Evolutionary conservation across 2,888 invertebrate species (phyloP).

Genomic region (Merodon equestris): DNA sequence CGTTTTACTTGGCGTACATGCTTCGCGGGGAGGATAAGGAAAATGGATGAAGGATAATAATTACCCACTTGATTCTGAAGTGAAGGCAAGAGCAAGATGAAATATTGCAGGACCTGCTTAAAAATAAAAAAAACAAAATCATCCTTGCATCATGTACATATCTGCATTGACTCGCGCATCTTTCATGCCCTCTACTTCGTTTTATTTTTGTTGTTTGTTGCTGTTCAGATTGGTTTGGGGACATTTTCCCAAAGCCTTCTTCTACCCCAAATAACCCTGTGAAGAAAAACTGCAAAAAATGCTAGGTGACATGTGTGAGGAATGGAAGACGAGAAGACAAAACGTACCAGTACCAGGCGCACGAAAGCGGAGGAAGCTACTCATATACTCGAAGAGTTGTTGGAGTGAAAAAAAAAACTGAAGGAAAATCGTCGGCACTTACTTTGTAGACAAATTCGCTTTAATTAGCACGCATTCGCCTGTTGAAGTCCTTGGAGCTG

Average conservation of each 20-base stretch:
- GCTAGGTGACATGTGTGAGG: too few relatives aligned
- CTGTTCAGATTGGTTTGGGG: slow-evolving; percentile 4
- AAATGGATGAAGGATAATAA: slow-evolving; percentile 66
- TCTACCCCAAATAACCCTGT: slow-evolving; percentile 47
- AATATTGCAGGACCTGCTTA: slow-evolving; percentile 50
- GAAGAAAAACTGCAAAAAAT: too few relatives aligned
- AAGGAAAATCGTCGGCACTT: slow-evolving; percentile 63
- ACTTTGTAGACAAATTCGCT: slow-evolving; percentile 67
- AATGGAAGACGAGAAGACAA: too few relatives aligned
- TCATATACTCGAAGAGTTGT: not conserved
- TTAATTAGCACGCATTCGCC: slow-evolving; percentile 69
- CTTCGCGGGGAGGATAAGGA: slow-evolving; percentile 30
- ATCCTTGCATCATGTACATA: slow-evolving; percentile 26
- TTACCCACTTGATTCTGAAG: slow-evolving; percentile 65
- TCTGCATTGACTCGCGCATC: slow-evolving; percentile 48
- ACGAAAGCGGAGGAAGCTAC: slow-evolving; percentile 12
- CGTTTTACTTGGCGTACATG: slow-evolving; percentile 9
- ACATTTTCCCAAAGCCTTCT: slow-evolving; percentile 28
- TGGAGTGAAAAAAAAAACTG: slow-evolving; percentile 11
- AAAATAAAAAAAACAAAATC: slow-evolving; percentile 29
- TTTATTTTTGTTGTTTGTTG: too few relatives aligned
- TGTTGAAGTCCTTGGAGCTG: slow-evolving; percentile 61
- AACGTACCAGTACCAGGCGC: too few relatives aligned
- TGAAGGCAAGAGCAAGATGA: slow-evolving; percentile 37
- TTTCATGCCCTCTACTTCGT: not conserved